These are phyloP conservation scores for Lithophane leautieri DNA, from an alignment of 2,888 invertebrate genomes.

Conservation along the genomic window DNA sequence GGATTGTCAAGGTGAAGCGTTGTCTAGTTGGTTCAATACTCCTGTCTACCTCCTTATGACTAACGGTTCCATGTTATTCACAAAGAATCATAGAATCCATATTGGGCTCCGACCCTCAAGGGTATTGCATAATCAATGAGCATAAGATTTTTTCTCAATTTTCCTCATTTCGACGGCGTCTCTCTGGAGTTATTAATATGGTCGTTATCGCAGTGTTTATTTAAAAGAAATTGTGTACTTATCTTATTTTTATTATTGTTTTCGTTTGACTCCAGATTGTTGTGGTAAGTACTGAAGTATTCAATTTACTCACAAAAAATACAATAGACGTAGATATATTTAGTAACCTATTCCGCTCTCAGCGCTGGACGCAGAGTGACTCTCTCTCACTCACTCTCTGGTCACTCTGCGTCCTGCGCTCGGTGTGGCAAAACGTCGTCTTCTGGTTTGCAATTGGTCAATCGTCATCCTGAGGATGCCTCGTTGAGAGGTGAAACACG, in stretches of 20 bases:
- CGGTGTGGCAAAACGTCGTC: too few species aligned
- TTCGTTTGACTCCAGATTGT: not conserved
- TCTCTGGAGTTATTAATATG: not conserved
- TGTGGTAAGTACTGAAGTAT: too few species aligned
- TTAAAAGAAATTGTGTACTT: not conserved
- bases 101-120: not conserved
- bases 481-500: too few species aligned
- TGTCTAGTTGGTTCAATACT: not conserved
- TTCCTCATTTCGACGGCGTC: slow-evolving; percentile 12
- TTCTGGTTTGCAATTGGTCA: too few species aligned
- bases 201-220: slow-evolving; percentile 3
- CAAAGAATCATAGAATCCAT: slow-evolving; percentile 11
- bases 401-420: too few species aligned
- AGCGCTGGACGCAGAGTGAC: too few species aligned
- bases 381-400: too few species aligned
- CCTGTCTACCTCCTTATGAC: not conserved
- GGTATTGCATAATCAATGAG: slow-evolving; percentile 8
- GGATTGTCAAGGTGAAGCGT: too few species aligned
- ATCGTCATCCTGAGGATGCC: too few species aligned
- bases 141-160: slow-evolving; percentile 15
- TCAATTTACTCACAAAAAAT: too few species aligned
- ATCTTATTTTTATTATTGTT: not conserved
- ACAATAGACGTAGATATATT: too few species aligned
- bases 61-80: not conserved
- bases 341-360: too few species aligned